These are phyloP conservation scores for Halcyon chelicuti DNA, from an alignment of 2,797 vertebrate species.

Conservation along the genomic window DNA sequence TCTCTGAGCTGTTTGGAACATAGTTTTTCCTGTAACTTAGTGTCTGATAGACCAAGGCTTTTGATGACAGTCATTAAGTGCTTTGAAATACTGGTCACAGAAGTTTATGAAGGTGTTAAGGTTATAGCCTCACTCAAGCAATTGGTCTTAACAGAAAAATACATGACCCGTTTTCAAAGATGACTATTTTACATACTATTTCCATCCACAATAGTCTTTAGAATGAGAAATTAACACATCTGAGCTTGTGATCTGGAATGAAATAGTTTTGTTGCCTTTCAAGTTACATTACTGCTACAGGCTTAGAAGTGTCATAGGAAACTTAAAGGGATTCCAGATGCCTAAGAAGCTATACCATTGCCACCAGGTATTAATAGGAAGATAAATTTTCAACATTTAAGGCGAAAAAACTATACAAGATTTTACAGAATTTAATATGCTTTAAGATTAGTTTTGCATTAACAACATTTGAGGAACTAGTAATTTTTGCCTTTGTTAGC, in stretches of 20 bases:
- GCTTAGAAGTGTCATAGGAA: background rate
- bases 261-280: background rate
- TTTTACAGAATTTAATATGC: background rate
- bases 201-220: background rate
- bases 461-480: background rate
- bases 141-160: background rate
- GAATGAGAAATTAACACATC: background rate
- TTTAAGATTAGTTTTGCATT: background rate
- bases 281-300: too few relatives aligned
- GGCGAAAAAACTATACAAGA: background rate
- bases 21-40: background rate
- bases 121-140: background rate
- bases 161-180: background rate
- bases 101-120: background rate
- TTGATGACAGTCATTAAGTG: background rate
- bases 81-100: background rate
- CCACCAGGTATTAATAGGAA: background rate
- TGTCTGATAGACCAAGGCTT: background rate
- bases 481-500: background rate
- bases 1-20: background rate
- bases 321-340: background rate
- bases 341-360: background rate
- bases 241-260: background rate
- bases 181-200: background rate
- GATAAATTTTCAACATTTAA: background rate